A percentile compares a stretch with the other conserved stretches of the same genome.
These are phyloP conservation scores for Lycodopsis pacificus DNA, from an alignment of 2,797 vertebrate genomes.

Conservation along the genomic window DNA sequence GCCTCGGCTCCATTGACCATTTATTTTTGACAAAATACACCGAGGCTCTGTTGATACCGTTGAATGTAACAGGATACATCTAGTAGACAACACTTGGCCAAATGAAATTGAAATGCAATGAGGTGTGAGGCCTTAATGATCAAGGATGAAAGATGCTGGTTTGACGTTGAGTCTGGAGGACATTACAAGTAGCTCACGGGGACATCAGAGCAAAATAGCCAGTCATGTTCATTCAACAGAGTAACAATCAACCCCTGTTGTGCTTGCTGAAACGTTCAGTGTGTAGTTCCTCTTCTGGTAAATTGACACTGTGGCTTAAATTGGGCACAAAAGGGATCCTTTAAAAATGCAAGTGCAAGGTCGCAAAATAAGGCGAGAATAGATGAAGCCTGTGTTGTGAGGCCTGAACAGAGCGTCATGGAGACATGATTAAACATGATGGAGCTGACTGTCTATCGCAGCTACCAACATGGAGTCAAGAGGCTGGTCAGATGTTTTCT, in stretches of 20 bases:
- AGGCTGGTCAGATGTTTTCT: not conserved
- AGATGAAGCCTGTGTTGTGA: not conserved
- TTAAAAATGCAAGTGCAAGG: conserved; percentile 10
- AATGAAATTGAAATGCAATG: conserved; percentile 81
- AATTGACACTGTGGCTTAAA: conserved; percentile 20
- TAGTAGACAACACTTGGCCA: conserved; percentile 44
- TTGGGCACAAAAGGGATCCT: conserved; percentile 1
- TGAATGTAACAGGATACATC: conserved; percentile 66
- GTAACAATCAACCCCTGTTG: not conserved
- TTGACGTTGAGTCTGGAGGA: conserved; percentile 16
- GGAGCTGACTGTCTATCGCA: not conserved
- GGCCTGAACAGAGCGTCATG: not conserved
- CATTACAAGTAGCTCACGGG: conserved; percentile 24
- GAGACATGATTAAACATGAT: not conserved
- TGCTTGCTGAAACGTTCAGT: conserved; percentile 10
- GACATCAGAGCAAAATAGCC: conserved; percentile 14
- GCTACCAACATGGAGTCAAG: not conserved
- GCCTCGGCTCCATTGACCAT: conserved; percentile 76
- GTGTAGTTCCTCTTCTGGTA: conserved; percentile 25
- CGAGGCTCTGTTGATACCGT: conserved; percentile 57
- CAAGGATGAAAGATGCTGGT: conserved; percentile 27
- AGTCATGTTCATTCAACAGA: conserved; percentile 14
- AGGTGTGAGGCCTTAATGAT: conserved; percentile 72
- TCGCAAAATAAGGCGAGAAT: not conserved
- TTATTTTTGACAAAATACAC: conserved; percentile 73